Base-by-base conservation (phyloP, 2,797 vertebrate genomes). In the Fistularia tabacaria region DNA sequence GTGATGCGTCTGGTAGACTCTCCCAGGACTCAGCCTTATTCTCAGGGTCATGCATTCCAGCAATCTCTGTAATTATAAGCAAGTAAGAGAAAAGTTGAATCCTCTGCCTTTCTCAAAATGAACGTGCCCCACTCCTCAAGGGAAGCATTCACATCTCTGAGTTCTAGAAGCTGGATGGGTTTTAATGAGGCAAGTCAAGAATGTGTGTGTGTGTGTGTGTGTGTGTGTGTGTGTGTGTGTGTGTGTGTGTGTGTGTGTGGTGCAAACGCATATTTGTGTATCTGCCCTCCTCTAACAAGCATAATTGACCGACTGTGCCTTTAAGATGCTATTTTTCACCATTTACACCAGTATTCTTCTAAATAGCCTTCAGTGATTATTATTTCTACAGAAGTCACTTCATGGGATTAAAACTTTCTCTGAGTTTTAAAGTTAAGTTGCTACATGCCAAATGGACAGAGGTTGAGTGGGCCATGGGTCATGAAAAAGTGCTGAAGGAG, bases 171-270 rank as follows among this genome's bases (percentile, higher is more conserved):
- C 82, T 88, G 84, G 87, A 90, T 87, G 81, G 77, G 84, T 90
- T 90, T 90, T 91, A 91, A 91, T 90, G 88, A 90, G 89, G 84
- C 87, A 89, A 89, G 86, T 89, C 86, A 87, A 90, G 67, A 54
- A 64, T 73, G 65, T 79, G 74, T 73, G 65, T 79, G 74, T 5
- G 5, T 5, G 25, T 25, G 25, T 25, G 25, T 74, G 49, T n/a
- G 69, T 63, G 67, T 54, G 54, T 56, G 57, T 50, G 62, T 45
- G 53, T 73, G 57, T 58, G 49, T 49, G 40, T 49, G 48, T 71
- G 46, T 7, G 55, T 14, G 57, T 59, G 66, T 51, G 66, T 66
- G 67, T 54, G 63, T 66, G 76, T 59, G 54, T 66, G 51, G 59
- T 66, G 71, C 59, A 77, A 71, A 71, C 68, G 64, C 64, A 74